These are phyloP conservation scores for Halictus quadricinctus DNA, from an alignment of 2,888 invertebrate species.

Conservation along the genomic window DNA sequence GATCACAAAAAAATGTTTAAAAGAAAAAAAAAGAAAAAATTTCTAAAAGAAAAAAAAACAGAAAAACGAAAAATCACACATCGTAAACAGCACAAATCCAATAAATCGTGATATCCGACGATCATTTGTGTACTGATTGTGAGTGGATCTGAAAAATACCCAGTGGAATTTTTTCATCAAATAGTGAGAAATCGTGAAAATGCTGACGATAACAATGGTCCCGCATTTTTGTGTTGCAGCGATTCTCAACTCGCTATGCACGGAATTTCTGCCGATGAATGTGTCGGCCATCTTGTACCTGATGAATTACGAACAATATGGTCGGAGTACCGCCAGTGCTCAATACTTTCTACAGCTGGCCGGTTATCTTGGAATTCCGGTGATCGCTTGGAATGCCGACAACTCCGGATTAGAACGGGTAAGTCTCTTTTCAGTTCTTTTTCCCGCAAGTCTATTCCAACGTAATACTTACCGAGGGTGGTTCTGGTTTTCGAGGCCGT, in stretches of 20 bases:
- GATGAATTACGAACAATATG: slow-evolving; percentile 97
- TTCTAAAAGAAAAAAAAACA: too few species aligned
- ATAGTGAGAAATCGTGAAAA: background rate
- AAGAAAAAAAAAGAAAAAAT: too few species aligned
- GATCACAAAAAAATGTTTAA: too few species aligned
- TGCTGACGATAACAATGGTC: background rate
- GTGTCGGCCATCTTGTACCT: slow-evolving; percentile 96
- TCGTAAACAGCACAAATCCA: background rate
- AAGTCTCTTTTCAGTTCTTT: slow-evolving; percentile 51
- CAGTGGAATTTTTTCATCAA: background rate
- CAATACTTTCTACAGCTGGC: slow-evolving; percentile 97
- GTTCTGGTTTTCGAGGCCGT: too few species aligned
- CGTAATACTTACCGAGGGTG: background rate
- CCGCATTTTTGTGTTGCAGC: slow-evolving; percentile 84
- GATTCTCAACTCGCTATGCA: slow-evolving; percentile 93
- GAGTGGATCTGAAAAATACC: background rate
- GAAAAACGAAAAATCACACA: background rate
- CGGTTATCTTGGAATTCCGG: slow-evolving; percentile 96
- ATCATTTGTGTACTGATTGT: too few species aligned
- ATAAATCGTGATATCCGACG: background rate
- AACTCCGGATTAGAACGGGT: slow-evolving; percentile 92
- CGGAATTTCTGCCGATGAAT: slow-evolving; percentile 94
- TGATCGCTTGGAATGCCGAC: slow-evolving; percentile 98
- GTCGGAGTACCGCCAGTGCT: slow-evolving; percentile 95
- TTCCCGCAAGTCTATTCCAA: background rate